These are phyloP conservation scores for Campylomormyrus numenius DNA, from an alignment of 2,113 vertebrate species.

Conservation along the genomic window DNA sequence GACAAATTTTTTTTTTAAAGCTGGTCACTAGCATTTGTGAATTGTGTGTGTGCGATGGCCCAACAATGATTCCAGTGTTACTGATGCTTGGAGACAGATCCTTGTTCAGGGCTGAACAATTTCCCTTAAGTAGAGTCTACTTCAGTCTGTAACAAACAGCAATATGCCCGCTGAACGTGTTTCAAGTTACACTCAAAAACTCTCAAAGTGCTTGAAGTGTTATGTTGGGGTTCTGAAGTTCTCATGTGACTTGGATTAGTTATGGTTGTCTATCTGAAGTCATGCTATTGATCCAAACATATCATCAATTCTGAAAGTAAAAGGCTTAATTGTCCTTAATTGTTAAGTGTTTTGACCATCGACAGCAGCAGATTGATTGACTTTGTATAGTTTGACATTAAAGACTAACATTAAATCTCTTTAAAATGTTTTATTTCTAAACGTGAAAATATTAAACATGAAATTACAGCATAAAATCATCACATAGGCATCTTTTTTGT, in stretches of 20 bases:
- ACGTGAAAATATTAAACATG: not conserved
- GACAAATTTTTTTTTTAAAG: slow-evolving; percentile 38
- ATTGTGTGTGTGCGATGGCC: slow-evolving; percentile 59
- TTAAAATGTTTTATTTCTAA: not conserved
- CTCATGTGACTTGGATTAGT: slow-evolving; percentile 54
- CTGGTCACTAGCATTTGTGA: slow-evolving; percentile 48
- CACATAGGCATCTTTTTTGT: not conserved
- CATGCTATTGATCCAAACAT: slow-evolving; percentile 42
- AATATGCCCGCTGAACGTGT: slow-evolving; percentile 61
- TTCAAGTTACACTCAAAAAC: slow-evolving; percentile 57
- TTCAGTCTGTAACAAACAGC: slow-evolving; percentile 59
- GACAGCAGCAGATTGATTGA: not conserved
- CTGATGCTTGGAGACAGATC: slow-evolving; percentile 57
- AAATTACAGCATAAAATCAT: not conserved
- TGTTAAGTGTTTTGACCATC: not conserved
- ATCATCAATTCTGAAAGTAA: slow-evolving; percentile 1
- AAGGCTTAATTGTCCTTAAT: slow-evolving; percentile 10
- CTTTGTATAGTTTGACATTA: slow-evolving; percentile 1
- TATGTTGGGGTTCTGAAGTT: slow-evolving; percentile 44
- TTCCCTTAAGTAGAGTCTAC: slow-evolving; percentile 58
- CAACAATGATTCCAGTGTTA: slow-evolving; percentile 69
- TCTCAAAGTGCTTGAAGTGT: slow-evolving; percentile 46
- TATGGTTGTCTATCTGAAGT: slow-evolving; percentile 56
- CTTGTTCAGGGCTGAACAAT: slow-evolving; percentile 59
- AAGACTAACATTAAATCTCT: not conserved